These are phyloP conservation scores for Cercopithecus hamlyni DNA, from an alignment of 2,797 vertebrate genomes.

Conservation along the genomic window DNA sequence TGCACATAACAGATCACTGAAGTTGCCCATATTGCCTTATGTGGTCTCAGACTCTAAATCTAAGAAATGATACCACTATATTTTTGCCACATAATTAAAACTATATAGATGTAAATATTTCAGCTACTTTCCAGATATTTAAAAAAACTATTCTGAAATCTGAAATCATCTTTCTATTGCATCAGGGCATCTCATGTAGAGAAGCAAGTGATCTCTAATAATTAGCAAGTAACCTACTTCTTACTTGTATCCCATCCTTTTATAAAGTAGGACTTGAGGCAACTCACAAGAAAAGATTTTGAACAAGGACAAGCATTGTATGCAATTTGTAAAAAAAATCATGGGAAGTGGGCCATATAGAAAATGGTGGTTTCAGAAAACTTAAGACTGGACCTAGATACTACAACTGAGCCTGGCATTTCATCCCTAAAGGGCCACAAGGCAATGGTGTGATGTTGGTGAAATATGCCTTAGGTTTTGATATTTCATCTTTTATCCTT, in stretches of 20 bases:
- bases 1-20: not conserved
- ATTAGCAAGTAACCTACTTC: not conserved
- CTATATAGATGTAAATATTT: not conserved
- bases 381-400: not conserved
- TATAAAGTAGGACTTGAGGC: not conserved
- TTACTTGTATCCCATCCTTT: not conserved
- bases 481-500: not conserved
- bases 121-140: not conserved
- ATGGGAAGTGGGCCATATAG: not conserved
- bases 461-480: not conserved
- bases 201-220: not conserved
- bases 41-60: not conserved
- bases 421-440: not conserved
- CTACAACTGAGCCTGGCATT: not conserved
- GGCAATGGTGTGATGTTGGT: not conserved
- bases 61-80: not conserved
- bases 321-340: not conserved
- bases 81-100: not conserved
- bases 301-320: not conserved
- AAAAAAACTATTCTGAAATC: not conserved
- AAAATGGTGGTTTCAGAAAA: not conserved
- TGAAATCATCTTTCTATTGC: not conserved
- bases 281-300: not conserved
- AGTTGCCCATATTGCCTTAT: not conserved
- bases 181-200: not conserved